These are phyloP conservation scores for Adrianichthys oophorus DNA, from an alignment of 2,797 vertebrate species.

Conservation along the genomic window DNA sequence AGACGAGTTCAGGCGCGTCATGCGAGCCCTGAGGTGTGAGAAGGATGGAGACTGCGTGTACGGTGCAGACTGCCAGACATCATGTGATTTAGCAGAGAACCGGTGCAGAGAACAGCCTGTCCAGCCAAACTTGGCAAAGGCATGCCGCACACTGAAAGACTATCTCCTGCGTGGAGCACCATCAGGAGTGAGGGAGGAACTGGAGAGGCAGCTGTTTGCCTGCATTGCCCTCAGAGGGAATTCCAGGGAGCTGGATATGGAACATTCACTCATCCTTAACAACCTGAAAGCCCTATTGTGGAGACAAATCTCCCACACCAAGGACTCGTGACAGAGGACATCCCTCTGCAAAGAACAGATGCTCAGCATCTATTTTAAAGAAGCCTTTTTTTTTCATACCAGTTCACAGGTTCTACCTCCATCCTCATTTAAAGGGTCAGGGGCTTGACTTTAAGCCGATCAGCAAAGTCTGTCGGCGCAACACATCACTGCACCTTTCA, in stretches of 20 bases:
- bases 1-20: conserved; percentile 84
- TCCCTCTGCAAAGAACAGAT: conserved; percentile 12
- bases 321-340: conserved; percentile 84
- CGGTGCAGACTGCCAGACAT: conserved; percentile 87
- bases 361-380: conserved; percentile 29
- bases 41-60: conserved; percentile 90
- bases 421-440: conserved; percentile 10
- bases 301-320: conserved; percentile 99
- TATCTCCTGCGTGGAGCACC: conserved; percentile 92
- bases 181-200: conserved; percentile 86
- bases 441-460: conserved; percentile 10
- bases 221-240: conserved; percentile 93
- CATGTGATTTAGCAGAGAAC: conserved; percentile 85
- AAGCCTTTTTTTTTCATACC: no score
- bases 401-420: background rate
- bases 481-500: no score
- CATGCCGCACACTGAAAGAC: conserved; percentile 91
- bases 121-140: conserved; percentile 95
- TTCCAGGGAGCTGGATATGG: conserved; percentile 97
- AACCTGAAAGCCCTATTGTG: conserved; percentile 97
- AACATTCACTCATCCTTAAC: conserved; percentile 97
- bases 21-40: conserved; percentile 88
- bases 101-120: conserved; percentile 88
- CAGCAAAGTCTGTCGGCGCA: no score
- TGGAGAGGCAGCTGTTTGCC: conserved; percentile 94